Evolutionary conservation across 2,888 invertebrate species (phyloP), one percentile per base, ranked within the genome.

Genomic region (Alviniconcha strummeri): DNA sequence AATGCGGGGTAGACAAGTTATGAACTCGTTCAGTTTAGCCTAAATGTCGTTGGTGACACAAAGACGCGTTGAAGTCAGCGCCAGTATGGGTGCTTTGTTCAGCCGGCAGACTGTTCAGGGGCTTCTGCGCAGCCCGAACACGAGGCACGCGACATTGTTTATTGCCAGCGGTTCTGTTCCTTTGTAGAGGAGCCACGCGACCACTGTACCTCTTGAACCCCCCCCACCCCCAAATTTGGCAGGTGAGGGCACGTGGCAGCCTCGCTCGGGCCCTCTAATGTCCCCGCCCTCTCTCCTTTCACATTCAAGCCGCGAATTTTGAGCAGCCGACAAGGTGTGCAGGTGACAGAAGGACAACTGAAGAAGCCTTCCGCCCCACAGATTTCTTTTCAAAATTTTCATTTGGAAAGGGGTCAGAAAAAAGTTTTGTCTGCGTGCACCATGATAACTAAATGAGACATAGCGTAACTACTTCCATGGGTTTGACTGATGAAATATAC

Each of bases 191-290:
- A 74, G 67, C 76, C 82, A 82, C 76, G 82, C 77, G 82, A 67
- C 82, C n/a, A 13, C n/a, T 67, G 75, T n/a, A 54, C 75, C 75
- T 64, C 75, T 55, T 13, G 19, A 19, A 77, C 77, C 57, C 55
- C 77, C 57, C 19, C 17, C 72, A 52, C 75, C 36, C 57, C 80
- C 69, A 80, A 19, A 82, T 84, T 82, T 82, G 83, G 81, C 85
- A 85, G 85, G 85, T 83, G 85, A 17, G 82, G 56, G 80, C 85
- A 80, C 85, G 85, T 83, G 85, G 67, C 83, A 74, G 76, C 55
- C 77, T 82, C 60, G 76, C 76, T 52, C 55, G n/a, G 13, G 71
- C n/a, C 36, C 79, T 54, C 67, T 55, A 15, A 67, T 36, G 19
- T 77, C 54, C 67, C 55, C 83, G 7, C 55, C 19, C 54, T 13